Evolutionary conservation across 2,888 invertebrate genomes (phyloP), one percentile per base, ranked within the genome.

Genomic region (Drosophila parthenogenetica): DNA sequence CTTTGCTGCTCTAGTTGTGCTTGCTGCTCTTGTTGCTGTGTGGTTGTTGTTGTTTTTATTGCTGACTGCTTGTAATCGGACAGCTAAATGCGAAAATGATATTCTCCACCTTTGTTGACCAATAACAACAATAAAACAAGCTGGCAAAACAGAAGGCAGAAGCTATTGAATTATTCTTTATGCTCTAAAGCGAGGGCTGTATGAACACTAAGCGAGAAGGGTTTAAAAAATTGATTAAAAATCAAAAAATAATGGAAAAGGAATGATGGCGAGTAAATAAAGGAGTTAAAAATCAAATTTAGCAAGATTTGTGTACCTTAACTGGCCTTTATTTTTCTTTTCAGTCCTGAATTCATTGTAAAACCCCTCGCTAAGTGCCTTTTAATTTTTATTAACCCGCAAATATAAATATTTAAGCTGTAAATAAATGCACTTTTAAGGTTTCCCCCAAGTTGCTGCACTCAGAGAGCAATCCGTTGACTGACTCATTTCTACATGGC

Each of bases 51-150:
- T 73, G 75, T 67, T 79, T 61, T 61, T 22, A 5, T 22, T 22
- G 22, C 5, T 22, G 22, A 22, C 22, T 64, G 37, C 46, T 43
- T 70, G 83, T 73, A 88, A 82, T 83, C 86, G 80, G 86, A 86
- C 86, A 85, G 87, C 83, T 77, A 85, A 83, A 83, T 82, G 77
- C 69, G 83, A 87, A 87, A 87, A 85, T 87, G 86, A 83, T 83
- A 87, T 81, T 72, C 71, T 72, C 65, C 35, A 59, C 54, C 64
- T 68, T 81, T 87, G 83, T 84, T 85, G 86, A 65, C 88, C 83
- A 84, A 83, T 70, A 79, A 63, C 67, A 69, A 67, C 63, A 58
- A 50, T 48, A 51, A 49, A 32, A 48, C 39, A 25, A 57, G 22
- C 67, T 46, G 63, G 54, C 74, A 58, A 50, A 58, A 48, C 61